These are phyloP conservation scores for Coranthus polyacanthus DNA, from an alignment of 2,797 vertebrate species.

Conservation along the genomic window DNA sequence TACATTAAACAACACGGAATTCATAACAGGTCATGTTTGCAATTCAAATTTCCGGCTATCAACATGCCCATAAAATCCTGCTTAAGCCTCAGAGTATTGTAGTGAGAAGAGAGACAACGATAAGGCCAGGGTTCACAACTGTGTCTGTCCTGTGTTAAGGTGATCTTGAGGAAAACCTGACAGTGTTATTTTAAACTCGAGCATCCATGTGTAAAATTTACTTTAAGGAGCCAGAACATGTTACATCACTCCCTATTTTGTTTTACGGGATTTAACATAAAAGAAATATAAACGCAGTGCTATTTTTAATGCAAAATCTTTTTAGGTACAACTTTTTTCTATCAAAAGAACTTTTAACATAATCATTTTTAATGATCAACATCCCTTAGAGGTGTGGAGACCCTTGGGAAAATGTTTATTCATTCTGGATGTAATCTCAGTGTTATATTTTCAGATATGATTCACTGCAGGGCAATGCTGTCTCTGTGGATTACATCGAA, in stretches of 20 bases:
- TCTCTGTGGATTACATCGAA: too few species aligned
- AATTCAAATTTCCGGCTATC: slow-evolving; percentile 23
- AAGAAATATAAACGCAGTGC: too few species aligned
- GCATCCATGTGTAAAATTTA: neutral
- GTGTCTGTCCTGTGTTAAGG: neutral
- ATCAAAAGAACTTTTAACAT: too few species aligned
- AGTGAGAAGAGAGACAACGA: neutral
- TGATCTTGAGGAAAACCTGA: slow-evolving; percentile 11
- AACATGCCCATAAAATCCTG: neutral
- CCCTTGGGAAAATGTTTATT: too few species aligned
- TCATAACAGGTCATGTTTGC: slow-evolving; percentile 14
- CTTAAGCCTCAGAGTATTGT: neutral
- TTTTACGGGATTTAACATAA: neutral
- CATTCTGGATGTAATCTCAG: too few species aligned
- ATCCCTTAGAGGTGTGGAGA: too few species aligned
- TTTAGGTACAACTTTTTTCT: too few species aligned
- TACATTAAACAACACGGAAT: slow-evolving; percentile 20
- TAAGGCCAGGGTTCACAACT: slow-evolving; percentile 1
- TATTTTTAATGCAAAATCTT: too few species aligned
- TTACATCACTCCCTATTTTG: neutral
- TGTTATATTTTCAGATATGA: too few species aligned
- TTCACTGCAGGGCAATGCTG: too few species aligned
- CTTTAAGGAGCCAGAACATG: neutral
- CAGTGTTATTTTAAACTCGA: neutral
- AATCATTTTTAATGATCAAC: too few species aligned